phyloP scores from a whole-genome alignment of 2,888 invertebrate genomes.

The Drosophila limbata region DNA sequence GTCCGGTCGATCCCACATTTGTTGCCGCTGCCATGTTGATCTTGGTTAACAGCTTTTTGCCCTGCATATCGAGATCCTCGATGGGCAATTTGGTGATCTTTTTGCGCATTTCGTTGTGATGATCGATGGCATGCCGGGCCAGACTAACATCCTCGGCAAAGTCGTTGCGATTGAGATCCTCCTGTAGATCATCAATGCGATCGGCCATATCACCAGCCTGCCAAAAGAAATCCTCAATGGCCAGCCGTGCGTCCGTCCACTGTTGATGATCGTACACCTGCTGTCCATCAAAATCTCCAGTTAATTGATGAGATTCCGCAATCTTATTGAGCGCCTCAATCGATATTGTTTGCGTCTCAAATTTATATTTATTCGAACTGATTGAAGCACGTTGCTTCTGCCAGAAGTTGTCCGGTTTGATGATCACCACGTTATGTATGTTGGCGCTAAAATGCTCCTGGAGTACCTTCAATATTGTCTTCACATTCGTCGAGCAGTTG shows the following conservation, averaged over 20 bases:
- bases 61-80: constrained; percentile 96
- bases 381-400: constrained; percentile 99
- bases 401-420: constrained; percentile 99
- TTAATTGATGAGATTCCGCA: constrained; percentile 96
- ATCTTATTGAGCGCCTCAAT: constrained; percentile 97
- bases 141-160: constrained; percentile 97
- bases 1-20: constrained; percentile 54
- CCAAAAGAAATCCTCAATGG: constrained; percentile 98
- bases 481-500: constrained; percentile 94
- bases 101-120: constrained; percentile 97
- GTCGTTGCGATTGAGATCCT: constrained; percentile 96
- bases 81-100: constrained; percentile 97
- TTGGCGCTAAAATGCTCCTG: constrained; percentile 97
- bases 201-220: constrained; percentile 97
- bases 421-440: constrained; percentile 97
- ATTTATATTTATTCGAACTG: constrained; percentile 99
- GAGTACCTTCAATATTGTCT: constrained; percentile 98
- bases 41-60: constrained; percentile 88
- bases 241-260: constrained; percentile 98
- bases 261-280: constrained; percentile 97
- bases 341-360: constrained; percentile 99
- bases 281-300: constrained; percentile 96
- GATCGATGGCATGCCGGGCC: constrained; percentile 95
- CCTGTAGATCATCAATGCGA: constrained; percentile 95
- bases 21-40: constrained; percentile 75